Conservation (phyloP, 2,888 invertebrate species). For the Eudasyphora cyanicolor region DNA sequence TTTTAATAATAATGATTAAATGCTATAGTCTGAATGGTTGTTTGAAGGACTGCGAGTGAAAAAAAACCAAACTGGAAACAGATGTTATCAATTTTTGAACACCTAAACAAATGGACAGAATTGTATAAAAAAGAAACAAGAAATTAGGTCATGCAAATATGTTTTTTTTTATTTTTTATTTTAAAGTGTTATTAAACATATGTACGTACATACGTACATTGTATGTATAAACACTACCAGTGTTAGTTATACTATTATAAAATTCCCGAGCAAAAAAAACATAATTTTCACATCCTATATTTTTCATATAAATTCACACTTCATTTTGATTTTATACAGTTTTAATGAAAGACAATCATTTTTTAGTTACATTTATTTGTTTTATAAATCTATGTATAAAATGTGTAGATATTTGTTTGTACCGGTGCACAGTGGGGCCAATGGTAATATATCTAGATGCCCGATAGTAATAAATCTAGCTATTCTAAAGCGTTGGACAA, state of each 20-base stretch:
- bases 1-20: background rate
- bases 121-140: too few relatives aligned
- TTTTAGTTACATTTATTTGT: too few relatives aligned
- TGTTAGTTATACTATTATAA: too few relatives aligned
- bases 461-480: too few relatives aligned
- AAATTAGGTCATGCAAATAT: constrained; percentile 48
- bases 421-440: too few relatives aligned
- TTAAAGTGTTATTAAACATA: too few relatives aligned
- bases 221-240: too few relatives aligned
- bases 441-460: too few relatives aligned
- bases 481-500: too few relatives aligned
- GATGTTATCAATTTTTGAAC: constrained; percentile 55
- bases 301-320: background rate
- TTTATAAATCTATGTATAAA: too few relatives aligned
- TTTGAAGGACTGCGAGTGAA: background rate
- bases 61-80: constrained; percentile 8
- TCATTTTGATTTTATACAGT: background rate
- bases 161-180: background rate
- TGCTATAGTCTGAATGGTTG: background rate
- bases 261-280: background rate
- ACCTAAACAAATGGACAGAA: constrained; percentile 43
- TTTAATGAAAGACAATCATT: background rate
- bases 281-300: background rate
- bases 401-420: too few relatives aligned
- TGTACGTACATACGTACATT: too few relatives aligned